Evolutionary conservation across 1,140 invertebrate genomes (phyloP).

Genomic region (Aphidius ervi): DNA sequence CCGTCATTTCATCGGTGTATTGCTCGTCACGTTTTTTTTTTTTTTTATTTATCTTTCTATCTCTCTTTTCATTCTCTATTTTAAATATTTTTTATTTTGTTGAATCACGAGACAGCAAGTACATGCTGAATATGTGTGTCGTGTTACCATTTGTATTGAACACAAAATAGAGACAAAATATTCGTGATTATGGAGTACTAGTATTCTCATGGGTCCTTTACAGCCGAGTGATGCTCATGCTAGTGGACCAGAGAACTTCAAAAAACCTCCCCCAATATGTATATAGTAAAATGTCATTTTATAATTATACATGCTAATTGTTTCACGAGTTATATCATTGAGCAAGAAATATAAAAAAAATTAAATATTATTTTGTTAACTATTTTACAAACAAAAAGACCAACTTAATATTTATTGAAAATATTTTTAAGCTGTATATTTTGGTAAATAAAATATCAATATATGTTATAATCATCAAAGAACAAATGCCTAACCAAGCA

Average conservation of each 20-base stretch:
- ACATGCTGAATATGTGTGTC: neutral
- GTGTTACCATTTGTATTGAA: neutral
- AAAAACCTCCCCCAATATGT: conserved; percentile 3
- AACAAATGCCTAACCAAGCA: too few species aligned
- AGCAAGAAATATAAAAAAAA: conserved; percentile 1
- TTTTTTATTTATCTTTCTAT: conserved; percentile 23
- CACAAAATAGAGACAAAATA: conserved; percentile 31
- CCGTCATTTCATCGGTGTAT: conserved; percentile 19
- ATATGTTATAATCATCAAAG: too few species aligned
- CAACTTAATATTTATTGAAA: too few species aligned
- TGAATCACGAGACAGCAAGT: conserved; percentile 19
- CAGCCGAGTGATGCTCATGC: conserved; percentile 35
- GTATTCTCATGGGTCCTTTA: conserved; percentile 40
- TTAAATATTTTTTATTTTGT: conserved; percentile 17
- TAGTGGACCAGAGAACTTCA: conserved; percentile 27
- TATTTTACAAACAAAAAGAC: neutral
- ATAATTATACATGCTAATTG: conserved; percentile 54
- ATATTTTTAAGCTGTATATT: too few species aligned
- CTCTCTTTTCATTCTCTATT: conserved; percentile 12
- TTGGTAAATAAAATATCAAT: too few species aligned
- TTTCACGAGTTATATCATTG: conserved; percentile 33
- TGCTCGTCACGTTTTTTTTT: conserved; percentile 31
- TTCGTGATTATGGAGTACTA: conserved; percentile 44
- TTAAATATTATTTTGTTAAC: neutral
- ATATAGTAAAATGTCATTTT: conserved; percentile 46